Base-by-base conservation (phyloP, 2,113 vertebrate genomes). In the Cisticola juncidis region DNA sequence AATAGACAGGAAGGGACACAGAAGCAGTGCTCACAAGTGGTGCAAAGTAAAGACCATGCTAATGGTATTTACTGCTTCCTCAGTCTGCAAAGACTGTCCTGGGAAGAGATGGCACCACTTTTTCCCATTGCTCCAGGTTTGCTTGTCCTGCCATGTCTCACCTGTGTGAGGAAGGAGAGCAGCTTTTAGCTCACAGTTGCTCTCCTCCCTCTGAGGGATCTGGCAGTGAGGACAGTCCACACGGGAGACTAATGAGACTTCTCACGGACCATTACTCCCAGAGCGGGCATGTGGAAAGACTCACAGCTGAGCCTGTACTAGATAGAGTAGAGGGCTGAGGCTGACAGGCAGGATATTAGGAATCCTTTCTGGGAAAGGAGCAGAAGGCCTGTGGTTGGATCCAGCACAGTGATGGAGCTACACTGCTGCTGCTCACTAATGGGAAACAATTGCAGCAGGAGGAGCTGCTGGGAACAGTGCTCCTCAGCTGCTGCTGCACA, bases 281-380 rank as follows among this genome's bases (percentile, higher is more conserved):
- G 62, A 83, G 74, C 0, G 0, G 42, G 42, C 47, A 51, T 33
- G 81, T 76, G 38, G 79, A 95, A 93, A 81, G 51, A 88, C 66
- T 90, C 47, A 42, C 77, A 88, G 71, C 79, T 91, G 66, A 93
- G 62, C 31, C 65, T 71, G 14, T 83, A 88, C 93, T 96, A 96
- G 96, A 90, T 95, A 66, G 77, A 88, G 42, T 56, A 57, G 65
- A 64, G 80, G 58, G 70, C 42, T 36, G 87, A 86, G 56, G n/a
- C 33, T 90, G 90, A 83, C 81, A 24, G 1, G 35, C 3, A 1
- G 60, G 56, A 44, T 62, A 68, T 60, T 66, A 80, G 42, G 60
- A 94, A 83, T 78, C 0, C 0, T 70, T 92, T 40, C 76, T 33
- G 31, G 24, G 38, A 88, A 73, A 51, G 71, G 20, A 81, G 26